phyloP scores from a whole-genome alignment of 2,797 vertebrate species.

The Heliangelus exortis region DNA sequence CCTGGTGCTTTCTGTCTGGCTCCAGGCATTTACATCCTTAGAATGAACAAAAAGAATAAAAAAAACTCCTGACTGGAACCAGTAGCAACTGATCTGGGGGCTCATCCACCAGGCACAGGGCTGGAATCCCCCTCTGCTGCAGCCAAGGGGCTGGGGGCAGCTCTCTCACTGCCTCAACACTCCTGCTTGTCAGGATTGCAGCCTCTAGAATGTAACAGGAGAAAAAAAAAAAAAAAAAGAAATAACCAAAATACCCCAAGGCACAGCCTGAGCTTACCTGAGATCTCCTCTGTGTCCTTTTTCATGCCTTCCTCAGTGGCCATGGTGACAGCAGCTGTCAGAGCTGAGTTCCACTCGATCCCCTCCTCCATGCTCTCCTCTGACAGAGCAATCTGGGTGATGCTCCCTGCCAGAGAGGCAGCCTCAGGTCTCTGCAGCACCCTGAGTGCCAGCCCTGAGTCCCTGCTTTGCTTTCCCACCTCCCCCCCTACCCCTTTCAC shows the following conservation, averaged over 20 bases:
- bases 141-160: neutral
- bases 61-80: neutral
- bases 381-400: constrained; percentile 79
- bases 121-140: neutral
- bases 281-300: constrained; percentile 84
- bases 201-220: neutral
- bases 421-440: neutral
- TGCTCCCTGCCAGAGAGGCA: constrained; percentile 79
- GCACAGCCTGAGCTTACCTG: constrained; percentile 77
- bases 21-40: neutral
- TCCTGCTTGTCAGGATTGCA: neutral
- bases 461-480: neutral
- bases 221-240: neutral
- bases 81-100: neutral
- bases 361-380: constrained; percentile 85
- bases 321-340: constrained; percentile 79
- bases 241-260: too few relatives aligned
- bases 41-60: neutral
- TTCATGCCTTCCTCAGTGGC: constrained; percentile 84
- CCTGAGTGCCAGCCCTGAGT: neutral
- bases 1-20: neutral
- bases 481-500: neutral
- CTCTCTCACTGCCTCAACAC: neutral
- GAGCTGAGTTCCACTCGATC: constrained; percentile 83
- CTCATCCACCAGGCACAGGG: neutral